Evolutionary conservation across 1,140 invertebrate species (phyloP).

Genomic region (Atopsyche davidsoni): DNA sequence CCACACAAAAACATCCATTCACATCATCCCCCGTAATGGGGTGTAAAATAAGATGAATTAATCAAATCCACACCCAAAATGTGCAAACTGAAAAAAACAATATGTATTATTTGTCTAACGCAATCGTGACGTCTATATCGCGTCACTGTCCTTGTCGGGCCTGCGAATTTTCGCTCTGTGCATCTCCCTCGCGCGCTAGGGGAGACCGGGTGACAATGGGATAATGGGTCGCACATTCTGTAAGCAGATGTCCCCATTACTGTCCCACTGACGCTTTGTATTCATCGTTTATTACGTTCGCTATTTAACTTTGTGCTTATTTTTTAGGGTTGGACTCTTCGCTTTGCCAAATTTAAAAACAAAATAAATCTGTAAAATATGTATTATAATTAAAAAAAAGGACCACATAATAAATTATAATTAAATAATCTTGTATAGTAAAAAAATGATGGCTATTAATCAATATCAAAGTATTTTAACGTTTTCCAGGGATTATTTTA

Average conservation of each 20-base stretch:
- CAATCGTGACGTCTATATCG: slow-evolving; percentile 20
- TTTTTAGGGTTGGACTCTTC: too few species aligned
- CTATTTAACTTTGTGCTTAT: slow-evolving; percentile 18
- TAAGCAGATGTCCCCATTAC: slow-evolving; percentile 25
- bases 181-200: slow-evolving; percentile 15
- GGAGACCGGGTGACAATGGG: slow-evolving; percentile 21
- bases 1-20: too few species aligned
- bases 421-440: too few species aligned
- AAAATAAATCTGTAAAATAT: too few species aligned
- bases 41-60: slow-evolving; percentile 25
- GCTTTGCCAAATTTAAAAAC: too few species aligned
- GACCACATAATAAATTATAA: too few species aligned
- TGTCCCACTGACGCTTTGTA: slow-evolving; percentile 23
- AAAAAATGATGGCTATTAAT: too few species aligned
- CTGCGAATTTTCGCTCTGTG: background rate
- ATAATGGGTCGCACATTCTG: slow-evolving; percentile 21
- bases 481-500: too few species aligned
- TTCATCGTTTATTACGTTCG: slow-evolving; percentile 22
- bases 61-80: slow-evolving; percentile 25
- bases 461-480: too few species aligned
- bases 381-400: too few species aligned
- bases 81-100: slow-evolving; percentile 14
- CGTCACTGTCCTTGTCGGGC: slow-evolving; percentile 3
- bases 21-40: slow-evolving; percentile 16
- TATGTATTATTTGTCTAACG: slow-evolving; percentile 13